Evolutionary conservation across 2,797 vertebrate species (phyloP).

Genomic region (Chromis chromis): DNA sequence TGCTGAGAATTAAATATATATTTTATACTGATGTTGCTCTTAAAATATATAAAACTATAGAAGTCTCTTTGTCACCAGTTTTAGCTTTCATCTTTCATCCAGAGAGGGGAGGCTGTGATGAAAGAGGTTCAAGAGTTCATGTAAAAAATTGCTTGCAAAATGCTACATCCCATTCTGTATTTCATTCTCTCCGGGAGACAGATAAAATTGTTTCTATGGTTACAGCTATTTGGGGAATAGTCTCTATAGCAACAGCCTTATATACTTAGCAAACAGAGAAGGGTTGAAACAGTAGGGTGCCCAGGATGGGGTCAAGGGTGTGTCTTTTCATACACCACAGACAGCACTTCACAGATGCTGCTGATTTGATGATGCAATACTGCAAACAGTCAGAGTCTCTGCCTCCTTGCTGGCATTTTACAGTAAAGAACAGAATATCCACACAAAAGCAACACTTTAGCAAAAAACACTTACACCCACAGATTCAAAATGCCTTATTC

Average conservation of each 20-base stretch:
- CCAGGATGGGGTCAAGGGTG: constrained; percentile 25
- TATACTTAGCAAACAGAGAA: constrained; percentile 53
- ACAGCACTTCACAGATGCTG: constrained; percentile 22
- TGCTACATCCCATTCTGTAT: constrained; percentile 25
- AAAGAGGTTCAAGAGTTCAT: constrained; percentile 75
- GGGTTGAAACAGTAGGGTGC: constrained; percentile 40
- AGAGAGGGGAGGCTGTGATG: constrained; percentile 17
- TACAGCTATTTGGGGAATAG: constrained; percentile 68
- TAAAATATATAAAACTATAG: constrained; percentile 1
- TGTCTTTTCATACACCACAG: constrained; percentile 35
- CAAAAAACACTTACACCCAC: constrained; percentile 53
- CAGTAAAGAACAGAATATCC: constrained; percentile 2
- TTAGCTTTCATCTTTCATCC: constrained; percentile 39
- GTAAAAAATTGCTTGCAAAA: constrained; percentile 22
- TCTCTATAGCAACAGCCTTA: constrained; percentile 80
- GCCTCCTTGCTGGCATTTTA: constrained; percentile 22
- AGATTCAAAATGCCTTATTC: constrained; percentile 51
- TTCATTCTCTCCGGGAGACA: constrained; percentile 43
- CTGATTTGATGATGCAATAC: constrained; percentile 17
- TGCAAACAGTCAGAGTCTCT: not conserved
- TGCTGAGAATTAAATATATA: not conserved
- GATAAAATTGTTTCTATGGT: constrained; percentile 77
- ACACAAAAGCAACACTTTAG: constrained; percentile 30
- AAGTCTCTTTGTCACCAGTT: constrained; percentile 3
- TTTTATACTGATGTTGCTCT: constrained; percentile 7